Evolutionary conservation across 1,140 invertebrate genomes (phyloP), one percentile per base, ranked within the genome.

Genomic region (Tribolium castaneum): DNA sequence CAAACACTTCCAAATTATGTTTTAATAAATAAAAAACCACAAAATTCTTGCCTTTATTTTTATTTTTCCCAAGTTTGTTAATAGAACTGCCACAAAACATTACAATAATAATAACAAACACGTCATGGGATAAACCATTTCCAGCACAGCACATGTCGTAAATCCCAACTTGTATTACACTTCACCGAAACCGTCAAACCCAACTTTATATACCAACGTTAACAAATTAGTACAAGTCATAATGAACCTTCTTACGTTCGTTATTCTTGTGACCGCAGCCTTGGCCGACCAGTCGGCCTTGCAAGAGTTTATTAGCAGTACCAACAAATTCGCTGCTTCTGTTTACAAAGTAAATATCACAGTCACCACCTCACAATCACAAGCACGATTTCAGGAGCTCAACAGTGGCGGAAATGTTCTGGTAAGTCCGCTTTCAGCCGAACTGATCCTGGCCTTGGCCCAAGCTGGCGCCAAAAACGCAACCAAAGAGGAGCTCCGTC

Each of bases 401-500:
- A 19, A 7, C 1, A 25, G 22, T 3, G 5, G 25, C 2, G 54
- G 10, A n/a, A 59, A 59, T 59, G 30, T 59, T 30, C 9, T 59
- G 6, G 54, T 59, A 30, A 59, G 54, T 59, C 54, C 54, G 10
- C 22, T 59, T 9, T 59, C 54, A 25, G 54, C 22, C 6, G 16
- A 59, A 12, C 9, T 30, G 5, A 30, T 59, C 10, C 19, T 59
- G 6, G 54, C 54, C 10, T 25, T 59, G 7, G 7, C 9, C 1
- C 84, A 85, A 76, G 78, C 83, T 9, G 92, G 92, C 9, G 87
- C 91, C n/a, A 83, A 84, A 78, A 88, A 88, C 1, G 82, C 87
- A 14, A 92, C 92, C 0, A 86, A 86, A 6, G 75, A 86, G 13
- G 87, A 92, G 84, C 86, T 92, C 12, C 83, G 83, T 30, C 25